Evolutionary conservation across 2,113 vertebrate genomes (phyloP), one percentile per base, ranked within the genome.

Genomic region (Bungarus multicinctus): DNA sequence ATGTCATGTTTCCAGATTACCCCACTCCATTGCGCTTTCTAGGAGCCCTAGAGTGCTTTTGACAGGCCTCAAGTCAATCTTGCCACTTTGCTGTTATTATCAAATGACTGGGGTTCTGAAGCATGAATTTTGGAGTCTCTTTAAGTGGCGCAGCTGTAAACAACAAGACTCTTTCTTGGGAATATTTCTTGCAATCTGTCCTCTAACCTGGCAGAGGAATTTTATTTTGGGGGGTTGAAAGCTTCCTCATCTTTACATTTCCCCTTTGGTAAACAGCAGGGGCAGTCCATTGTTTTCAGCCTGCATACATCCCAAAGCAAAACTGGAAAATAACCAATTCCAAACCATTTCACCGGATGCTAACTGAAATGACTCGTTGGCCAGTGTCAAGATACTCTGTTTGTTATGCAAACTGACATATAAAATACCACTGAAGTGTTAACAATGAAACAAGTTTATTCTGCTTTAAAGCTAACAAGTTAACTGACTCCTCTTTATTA

Each of bases 101-200:
- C 90, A 93, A 90, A 90, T 94, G 64, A 88, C 86, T 89, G 14
- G 86, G 88, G 23, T 95, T 91, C 90, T 90, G 30, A 88, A 92
- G 53, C 57, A 92, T 92, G 47, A 50, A 92, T 91, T 89, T 93
- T 89, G 64, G 22, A 53, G 90, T 64, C 53, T 95, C 89, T 89
- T 74, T 93, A 88, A 89, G 52, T 87, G 92, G 88, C 74, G 91
- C 92, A 89, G 91, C 94, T 52, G 91, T 96, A 74, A 86, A 45
- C 34, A 91, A 6, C 11, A 58, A 25, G 27, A 88, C 45, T 43
- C 86, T 81, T 92, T 94, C 60, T 18, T 90, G 45, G 92, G 93
- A 60, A 12, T 87, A 1, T n/a, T 5, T 90, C 55, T 91, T 34
- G 47, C 9, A 53, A 6, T 9, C n/a, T 87, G 9, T 34, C 47